Conservation (phyloP, 2,113 vertebrate genomes). For the Gopherus evgoodei region DNA sequence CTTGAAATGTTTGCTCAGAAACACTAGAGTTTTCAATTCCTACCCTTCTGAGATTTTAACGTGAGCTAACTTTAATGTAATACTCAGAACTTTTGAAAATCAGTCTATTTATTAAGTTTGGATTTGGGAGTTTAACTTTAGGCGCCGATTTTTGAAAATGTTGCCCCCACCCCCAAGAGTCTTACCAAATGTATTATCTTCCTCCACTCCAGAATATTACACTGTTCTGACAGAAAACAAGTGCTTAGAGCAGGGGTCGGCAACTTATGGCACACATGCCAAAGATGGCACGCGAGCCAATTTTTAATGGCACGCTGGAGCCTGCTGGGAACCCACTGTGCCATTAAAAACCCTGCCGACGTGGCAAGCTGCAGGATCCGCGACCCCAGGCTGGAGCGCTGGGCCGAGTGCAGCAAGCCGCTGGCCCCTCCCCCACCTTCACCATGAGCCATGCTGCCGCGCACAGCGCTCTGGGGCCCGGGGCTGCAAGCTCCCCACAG, state of each 20-base stretch:
- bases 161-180: background rate
- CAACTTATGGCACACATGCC: too few relatives aligned
- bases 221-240: background rate
- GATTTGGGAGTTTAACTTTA: background rate
- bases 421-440: too few relatives aligned
- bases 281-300: too few relatives aligned
- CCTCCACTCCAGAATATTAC: background rate
- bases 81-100: background rate
- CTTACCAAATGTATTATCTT: background rate
- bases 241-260: background rate
- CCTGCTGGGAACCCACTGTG: too few relatives aligned
- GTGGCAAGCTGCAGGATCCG: too few relatives aligned
- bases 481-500: too few relatives aligned
- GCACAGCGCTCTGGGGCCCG: too few relatives aligned
- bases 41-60: background rate
- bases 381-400: too few relatives aligned
- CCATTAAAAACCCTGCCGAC: too few relatives aligned
- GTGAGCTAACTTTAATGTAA: background rate
- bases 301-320: too few relatives aligned
- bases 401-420: too few relatives aligned
- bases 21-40: background rate
- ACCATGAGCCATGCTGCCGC: too few relatives aligned
- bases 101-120: background rate
- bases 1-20: background rate
- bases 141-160: background rate